These are phyloP conservation scores for Hypotaenidia philippensis DNA, from an alignment of 2,797 vertebrate genomes.

Conservation along the genomic window DNA sequence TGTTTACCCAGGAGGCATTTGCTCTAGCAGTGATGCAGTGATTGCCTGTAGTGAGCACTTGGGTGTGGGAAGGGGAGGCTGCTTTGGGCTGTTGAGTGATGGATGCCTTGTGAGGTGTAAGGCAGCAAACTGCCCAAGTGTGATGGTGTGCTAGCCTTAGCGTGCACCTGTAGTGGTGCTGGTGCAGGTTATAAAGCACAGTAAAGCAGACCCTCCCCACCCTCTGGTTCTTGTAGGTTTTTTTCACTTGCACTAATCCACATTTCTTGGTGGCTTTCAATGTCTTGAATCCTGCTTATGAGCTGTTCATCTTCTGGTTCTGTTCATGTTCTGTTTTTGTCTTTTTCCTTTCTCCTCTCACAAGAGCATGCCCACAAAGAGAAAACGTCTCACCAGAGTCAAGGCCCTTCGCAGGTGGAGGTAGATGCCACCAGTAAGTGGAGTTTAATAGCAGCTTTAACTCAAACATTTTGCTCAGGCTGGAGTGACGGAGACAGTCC, in stretches of 20 bases:
- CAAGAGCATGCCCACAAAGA: neutral
- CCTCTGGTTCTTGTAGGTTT: neutral
- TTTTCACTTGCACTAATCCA: neutral
- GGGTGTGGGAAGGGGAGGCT: neutral
- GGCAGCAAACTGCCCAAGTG: neutral
- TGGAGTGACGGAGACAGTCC: neutral
- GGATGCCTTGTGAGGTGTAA: neutral
- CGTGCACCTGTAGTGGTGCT: rapidly evolving
- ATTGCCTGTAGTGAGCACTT: neutral
- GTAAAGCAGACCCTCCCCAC: neutral
- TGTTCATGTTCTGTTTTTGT: neutral
- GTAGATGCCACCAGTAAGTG: constrained; percentile 36
- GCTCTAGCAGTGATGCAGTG: neutral
- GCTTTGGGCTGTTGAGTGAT: neutral
- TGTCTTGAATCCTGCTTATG: neutral
- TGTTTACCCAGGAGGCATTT: neutral
- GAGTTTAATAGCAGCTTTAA: neutral
- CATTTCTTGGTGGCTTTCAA: neutral
- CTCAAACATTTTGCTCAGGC: neutral
- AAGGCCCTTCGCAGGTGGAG: rapidly evolving
- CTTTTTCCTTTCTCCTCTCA: neutral
- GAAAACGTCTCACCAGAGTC: rapidly evolving
- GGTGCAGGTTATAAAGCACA: neutral
- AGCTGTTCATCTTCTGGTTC: neutral
- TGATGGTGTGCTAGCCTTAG: rapidly evolving